A percentile compares a stretch with the other conserved stretches of the same genome.
phyloP scores from a whole-genome alignment of 2,113 vertebrate genomes.

The Apodemus speciosus region DNA sequence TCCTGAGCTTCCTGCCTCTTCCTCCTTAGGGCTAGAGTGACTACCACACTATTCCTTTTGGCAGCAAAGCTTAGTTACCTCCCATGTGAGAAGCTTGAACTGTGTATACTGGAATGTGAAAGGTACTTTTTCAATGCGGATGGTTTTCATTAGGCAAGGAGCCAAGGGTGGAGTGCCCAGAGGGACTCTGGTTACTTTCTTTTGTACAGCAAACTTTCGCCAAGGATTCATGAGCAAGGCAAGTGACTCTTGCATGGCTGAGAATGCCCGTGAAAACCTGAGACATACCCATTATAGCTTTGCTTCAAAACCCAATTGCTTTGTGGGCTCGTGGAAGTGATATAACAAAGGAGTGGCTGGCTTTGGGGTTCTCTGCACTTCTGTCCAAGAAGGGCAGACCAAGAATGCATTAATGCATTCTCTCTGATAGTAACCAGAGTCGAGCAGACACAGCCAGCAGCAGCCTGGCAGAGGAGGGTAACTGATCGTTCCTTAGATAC shows the following conservation, averaged over 20 bases:
- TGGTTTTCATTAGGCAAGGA: not conserved
- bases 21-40: not conserved
- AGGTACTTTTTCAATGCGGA: not conserved
- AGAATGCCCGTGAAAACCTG: not conserved
- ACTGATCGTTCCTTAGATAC: constrained; percentile 39
- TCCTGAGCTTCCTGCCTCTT: not conserved
- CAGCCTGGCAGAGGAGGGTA: not conserved
- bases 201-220: not conserved
- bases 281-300: not conserved
- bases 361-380: not conserved
- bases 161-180: not conserved
- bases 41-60: not conserved
- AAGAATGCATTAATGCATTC: constrained; percentile 31
- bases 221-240: not conserved
- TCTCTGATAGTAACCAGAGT: not conserved
- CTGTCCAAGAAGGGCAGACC: not conserved
- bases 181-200: not conserved
- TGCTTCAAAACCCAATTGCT: constrained; percentile 5
- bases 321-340: not conserved
- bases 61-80: not conserved
- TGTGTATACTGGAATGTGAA: not conserved
- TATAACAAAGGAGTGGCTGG: not conserved
- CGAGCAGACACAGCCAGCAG: not conserved
- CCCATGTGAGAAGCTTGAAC: not conserved
- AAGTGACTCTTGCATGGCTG: not conserved